Evolutionary conservation across 2,888 invertebrate species (phyloP), one percentile per base, ranked within the genome.

Genomic region (Tipula unca): DNA sequence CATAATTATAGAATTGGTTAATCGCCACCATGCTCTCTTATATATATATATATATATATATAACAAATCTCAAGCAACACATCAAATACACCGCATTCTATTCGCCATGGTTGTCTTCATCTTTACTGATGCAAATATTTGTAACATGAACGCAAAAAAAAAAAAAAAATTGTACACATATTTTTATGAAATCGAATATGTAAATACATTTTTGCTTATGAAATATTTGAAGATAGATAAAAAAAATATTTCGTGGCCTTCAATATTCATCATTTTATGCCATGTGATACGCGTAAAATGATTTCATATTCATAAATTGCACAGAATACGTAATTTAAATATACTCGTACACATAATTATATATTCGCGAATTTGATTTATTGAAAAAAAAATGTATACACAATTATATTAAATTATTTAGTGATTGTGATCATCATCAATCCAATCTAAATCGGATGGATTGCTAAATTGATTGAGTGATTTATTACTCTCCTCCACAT

Each of bases 101-200:
- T 25, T 69, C 69, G 69, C 69, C 69, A 69, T 10, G 69, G 69
- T 69, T 69, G 69, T 69, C 69, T 69, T 69, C 69, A 69, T 13
- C 10, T 69, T 69, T 1, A 25, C 69, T 69, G 69, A 25, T 14
- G 20, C 69, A 69, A 69, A 69, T 14, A 25, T 69, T 20, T 69
- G 69, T 69, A 69, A 69, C 14, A 69, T 69, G 25, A 69, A 25
- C 69, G 69, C 25, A 25, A 69, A 69, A 54, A n/a, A n/a, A n/a
- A n/a, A n/a, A n/a, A n/a, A n/a, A n/a, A n/a, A n/a, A n/a, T n/a
- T 69, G 69, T 69, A 20, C 69, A 25, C 69, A 69, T 10, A 69
- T 69, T 69, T 54, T 20, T 69, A 69, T 69, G 69, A 69, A 69
- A 69, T 69, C 69, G 69, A 69, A 69, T 48, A 69, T 69, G 69